Base-by-base conservation (phyloP, 2,888 invertebrate species). In the Orchesella flavescens region DNA sequence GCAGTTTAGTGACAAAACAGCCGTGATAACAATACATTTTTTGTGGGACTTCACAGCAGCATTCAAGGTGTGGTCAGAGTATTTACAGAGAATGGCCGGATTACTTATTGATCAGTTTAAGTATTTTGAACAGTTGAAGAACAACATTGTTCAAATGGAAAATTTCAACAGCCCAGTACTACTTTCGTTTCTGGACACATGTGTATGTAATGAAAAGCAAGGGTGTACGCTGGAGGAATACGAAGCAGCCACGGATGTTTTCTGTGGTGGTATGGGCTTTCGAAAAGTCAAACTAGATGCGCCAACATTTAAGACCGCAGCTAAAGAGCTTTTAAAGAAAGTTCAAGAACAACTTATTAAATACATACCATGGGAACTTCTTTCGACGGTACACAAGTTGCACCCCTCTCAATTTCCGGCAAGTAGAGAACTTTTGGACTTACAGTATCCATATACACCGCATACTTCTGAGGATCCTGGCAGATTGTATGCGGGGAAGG, bases 201-300 rank as follows among this genome's bases (percentile, higher is more conserved):
- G 49, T 12, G 10, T 7, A 2, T 49, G 49, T 49, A 15, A 12
- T 10, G 12, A 2, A 3, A 15, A 12, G 3, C 1, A 1, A 23
- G 71, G 71, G 10, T 71, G 71, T 24, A 24, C 55, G 1, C 1
- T 71, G 12, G 34, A 71, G 1, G 71, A 71, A n/a, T 71, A 55
- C 17, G 71, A 71, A 55, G n/a, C n/a, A n/a, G 55, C 1, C 17
- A 24, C 55, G 17, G n/a, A 71, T 10, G 7, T 71, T n/a, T 23
- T 24, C 5, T 71, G 71, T 34, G 23, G n/a, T 5, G 24, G n/a
- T 1, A 23, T 55, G 24, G n/a, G 5, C 7, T 55, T 71, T 55
- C 0, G 7, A 23, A 24, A 49, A 0, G 0, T 4, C 0, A 24
- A 53, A n/a, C 12, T 4, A 1, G 23, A 46, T 1, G 53, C 55